A percentile compares a stretch with the other conserved stretches of the same genome.
These are phyloP conservation scores for Megalops cyprinoides DNA, from an alignment of 2,797 vertebrate species.

Conservation along the genomic window DNA sequence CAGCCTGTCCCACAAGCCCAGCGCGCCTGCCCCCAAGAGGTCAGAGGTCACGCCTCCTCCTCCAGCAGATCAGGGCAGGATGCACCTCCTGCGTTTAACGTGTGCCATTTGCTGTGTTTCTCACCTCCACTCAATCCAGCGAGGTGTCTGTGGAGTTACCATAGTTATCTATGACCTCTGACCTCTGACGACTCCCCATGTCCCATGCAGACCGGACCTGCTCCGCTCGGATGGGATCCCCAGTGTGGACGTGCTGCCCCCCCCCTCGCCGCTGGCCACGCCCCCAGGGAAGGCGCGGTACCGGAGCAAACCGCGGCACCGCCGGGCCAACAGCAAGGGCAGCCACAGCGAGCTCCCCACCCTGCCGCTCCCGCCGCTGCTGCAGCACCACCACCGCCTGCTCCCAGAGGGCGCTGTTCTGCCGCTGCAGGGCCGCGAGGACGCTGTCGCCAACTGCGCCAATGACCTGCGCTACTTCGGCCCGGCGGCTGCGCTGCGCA, in stretches of 20 bases:
- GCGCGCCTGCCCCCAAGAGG: slow-evolving; percentile 83
- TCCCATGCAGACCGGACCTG: slow-evolving; percentile 84
- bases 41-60: slow-evolving; percentile 55
- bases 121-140: too few relatives aligned
- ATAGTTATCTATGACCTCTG: too few relatives aligned
- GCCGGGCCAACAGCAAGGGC: slow-evolving; percentile 92
- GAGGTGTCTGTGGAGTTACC: too few relatives aligned
- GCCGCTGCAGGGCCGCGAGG: slow-evolving; percentile 77
- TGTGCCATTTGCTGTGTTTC: too few relatives aligned
- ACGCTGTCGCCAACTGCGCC: slow-evolving; percentile 87
- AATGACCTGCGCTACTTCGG: slow-evolving; percentile 95
- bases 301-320: slow-evolving; percentile 93
- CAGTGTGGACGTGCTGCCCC: slow-evolving; percentile 79
- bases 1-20: slow-evolving; percentile 83
- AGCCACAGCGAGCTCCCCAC: slow-evolving; percentile 89
- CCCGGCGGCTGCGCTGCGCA: slow-evolving; percentile 89
- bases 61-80: background rate
- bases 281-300: slow-evolving; percentile 88
- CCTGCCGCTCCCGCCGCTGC: slow-evolving; percentile 64
- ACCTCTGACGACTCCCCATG: slow-evolving; percentile 25
- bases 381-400: slow-evolving; percentile 41
- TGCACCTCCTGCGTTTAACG: too few relatives aligned
- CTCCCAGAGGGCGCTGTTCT: slow-evolving; percentile 62
- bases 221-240: slow-evolving; percentile 92
- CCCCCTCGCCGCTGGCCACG: slow-evolving; percentile 85